Base-by-base conservation (phyloP, 2,888 invertebrate species). In the Perdita meconis region DNA sequence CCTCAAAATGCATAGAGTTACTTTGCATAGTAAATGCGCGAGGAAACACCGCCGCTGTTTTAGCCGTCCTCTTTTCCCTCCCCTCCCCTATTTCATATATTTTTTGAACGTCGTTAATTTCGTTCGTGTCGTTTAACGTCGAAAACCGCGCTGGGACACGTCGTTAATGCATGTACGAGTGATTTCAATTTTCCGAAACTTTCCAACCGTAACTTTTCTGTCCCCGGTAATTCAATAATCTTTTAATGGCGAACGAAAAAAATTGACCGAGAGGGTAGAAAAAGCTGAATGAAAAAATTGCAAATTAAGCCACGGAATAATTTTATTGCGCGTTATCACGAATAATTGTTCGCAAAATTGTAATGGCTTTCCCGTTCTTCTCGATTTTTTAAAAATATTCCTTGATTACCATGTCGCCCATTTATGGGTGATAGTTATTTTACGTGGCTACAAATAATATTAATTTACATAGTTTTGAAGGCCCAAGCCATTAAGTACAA, bases 1-100 rank as follows among this genome's bases (percentile, higher is more conserved):
- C 73, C 82, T 78, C 80, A 75, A 84, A 84, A 84, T 84, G 84
- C 84, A 84, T 84, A 82, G 84, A 84, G 82, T 70, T 79, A 84
- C 77, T 83, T 84, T 82, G 79, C 84, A 84, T 84, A 77, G 78
- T 79, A 79, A 84, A 81, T 72, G 70, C 66, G 53, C 51, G 77
- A 30, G 68, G 63, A 57, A 53, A 61, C 44, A 16, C 47, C 59
- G n/a, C 40, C n/a, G 55, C 59, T 61, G 69, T 77, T 68, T 61
- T 42, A 16, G 51, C 16, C 42, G 60, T n/a, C n/a, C 40, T n/a
- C 26, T 16, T 51, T 24, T 50, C 13, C 26, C 26, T 34, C 12
- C 13, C 26, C 16, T 2, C 22, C 22, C 16, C 6, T 0, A 47
- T 38, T 38, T 38, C 16, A 22, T 26, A 42, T 59, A 55, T 60